Base-by-base conservation (phyloP, 2,888 invertebrate genomes). In the Teleogryllus oceanicus region DNA sequence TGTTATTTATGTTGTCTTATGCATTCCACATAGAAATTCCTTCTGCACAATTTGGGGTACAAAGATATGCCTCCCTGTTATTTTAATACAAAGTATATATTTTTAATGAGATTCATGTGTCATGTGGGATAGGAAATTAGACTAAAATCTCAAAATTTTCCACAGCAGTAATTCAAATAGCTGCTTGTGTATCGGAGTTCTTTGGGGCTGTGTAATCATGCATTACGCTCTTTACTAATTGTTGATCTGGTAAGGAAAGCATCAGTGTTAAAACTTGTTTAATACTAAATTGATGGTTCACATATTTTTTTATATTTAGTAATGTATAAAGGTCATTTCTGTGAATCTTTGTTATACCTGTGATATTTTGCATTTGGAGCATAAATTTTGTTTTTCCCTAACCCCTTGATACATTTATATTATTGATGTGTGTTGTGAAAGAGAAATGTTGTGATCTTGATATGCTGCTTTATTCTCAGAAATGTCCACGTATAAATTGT, bases 21-120 rank as follows among this genome's bases (percentile, higher is more conserved):
- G 79, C 79, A 79, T 79, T 79, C 79, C 79, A 49, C 76, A 79
- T 77, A 62, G 62, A 62, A 62, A 62, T 62, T 62, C 62, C 62
- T 62, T 62, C n/a, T 18, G 62, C 62, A 62, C 62, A 62, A 62
- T 16, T 62, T 62, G 62, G 62, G 62, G 62, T 62, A 62, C 62
- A 62, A 62, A 62, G 62, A 62, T 18, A n/a, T 62, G 13, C n/a
- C 62, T n/a, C 62, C 16, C 8, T 62, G n/a, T 62, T 62, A 18
- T 62, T n/a, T 62, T 62, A 62, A 62, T 62, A 62, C 16, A 62
- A 62, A 62, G 62, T 62, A 62, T 62, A 62, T 62, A 62, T 62
- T 62, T 62, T 62, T 62, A 62, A 62, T 62, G 62, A 62, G 62
- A 62, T 62, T 62, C 62, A 18, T 13, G n/a, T 62, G 62, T n/a